These are phyloP conservation scores for Echinarachnius parma DNA, from an alignment of 53 echinoderm and acorn worm genomes.

Conservation along the genomic window DNA sequence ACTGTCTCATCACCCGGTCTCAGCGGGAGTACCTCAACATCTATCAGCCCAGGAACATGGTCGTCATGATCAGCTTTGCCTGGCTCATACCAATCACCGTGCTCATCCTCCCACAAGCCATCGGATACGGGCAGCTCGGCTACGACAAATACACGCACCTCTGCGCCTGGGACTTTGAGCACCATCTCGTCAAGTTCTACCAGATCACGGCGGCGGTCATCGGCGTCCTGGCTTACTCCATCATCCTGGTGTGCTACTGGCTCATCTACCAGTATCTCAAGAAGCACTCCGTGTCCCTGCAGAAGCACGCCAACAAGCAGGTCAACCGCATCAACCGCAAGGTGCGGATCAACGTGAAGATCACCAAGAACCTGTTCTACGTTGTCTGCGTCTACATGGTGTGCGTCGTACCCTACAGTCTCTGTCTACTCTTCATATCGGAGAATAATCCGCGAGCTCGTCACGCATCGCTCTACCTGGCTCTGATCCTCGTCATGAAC, in stretches of 20 bases:
- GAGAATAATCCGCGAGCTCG: conserved; percentile 33
- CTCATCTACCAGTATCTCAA: conserved; percentile 61
- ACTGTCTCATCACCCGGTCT: conserved; percentile 61
- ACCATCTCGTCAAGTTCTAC: conserved; percentile 21
- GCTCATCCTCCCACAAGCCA: conserved; percentile 45
- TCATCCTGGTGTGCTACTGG: conserved; percentile 58
- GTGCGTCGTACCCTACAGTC: conserved; percentile 70
- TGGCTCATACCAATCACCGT: conserved; percentile 59
- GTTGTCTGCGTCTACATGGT: conserved; percentile 72
- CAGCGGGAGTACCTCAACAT: conserved; percentile 38
- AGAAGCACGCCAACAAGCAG: conserved; percentile 35
- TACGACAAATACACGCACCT: conserved; percentile 69
- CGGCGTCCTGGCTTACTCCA: conserved; percentile 26
- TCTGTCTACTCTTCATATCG: conserved; percentile 51
- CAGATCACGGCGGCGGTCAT: conserved; percentile 45
- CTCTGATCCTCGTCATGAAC: conserved; percentile 61
- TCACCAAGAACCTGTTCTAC: conserved; percentile 80
- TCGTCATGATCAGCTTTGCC: conserved; percentile 50
- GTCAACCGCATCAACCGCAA: conserved; percentile 39
- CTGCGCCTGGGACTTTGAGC: conserved; percentile 39
- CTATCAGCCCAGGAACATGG: conserved; percentile 49
- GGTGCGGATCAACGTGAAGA: conserved; percentile 51
- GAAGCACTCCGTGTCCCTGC: conserved; percentile 50
- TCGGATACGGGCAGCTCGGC: conserved; percentile 62
- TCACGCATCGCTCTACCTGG: conserved; percentile 65